Base-by-base conservation (phyloP, 2,888 invertebrate genomes). In the Protophormia terraenovae region DNA sequence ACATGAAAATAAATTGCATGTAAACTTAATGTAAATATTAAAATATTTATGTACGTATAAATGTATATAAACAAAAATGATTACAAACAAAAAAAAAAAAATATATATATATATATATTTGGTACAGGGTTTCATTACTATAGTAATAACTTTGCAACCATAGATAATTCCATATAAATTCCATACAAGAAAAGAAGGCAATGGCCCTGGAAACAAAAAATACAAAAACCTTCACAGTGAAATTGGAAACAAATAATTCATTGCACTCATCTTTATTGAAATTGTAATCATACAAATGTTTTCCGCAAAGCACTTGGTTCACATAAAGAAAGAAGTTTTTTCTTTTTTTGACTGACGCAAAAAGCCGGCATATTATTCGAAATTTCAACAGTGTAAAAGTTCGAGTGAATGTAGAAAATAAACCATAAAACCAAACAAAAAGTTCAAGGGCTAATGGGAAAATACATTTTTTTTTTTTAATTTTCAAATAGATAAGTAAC, bases 381-480 rank as follows among this genome's bases (percentile, higher is more conserved):
- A 12, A 58, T 10, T 24, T 50, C 4, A 19, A 45, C 60, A 62
- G 50, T 19, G 29, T 32, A 16, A 78, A 24, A 66, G 27, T 16
- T n/a, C n/a, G n/a, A n/a, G 0, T 14, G n/a, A n/a, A 22, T 50
- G 27, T 62, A 22, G 16, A 71, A 24, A 24, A 24, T 7, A 62
- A 73, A 73, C 47, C 35, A 66, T 41, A 41, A 41, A 41, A 45
- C n/a, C 32, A 62, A 55, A 47, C 10, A 66, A 71, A 27, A 67
- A 64, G 64, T 67, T 50, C 78, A 83, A 60, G 76, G 72, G 73
- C 41, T 50, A 76, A 77, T 62, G 27, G 16, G 45, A 69, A 76
- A 73, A 67, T 50, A 69, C 47, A 22, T 38, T 5, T 58, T 45
- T 47, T 29, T 45, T 47, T 19, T 14, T 16, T n/a, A n/a, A n/a